phyloP scores from a whole-genome alignment of 2,113 vertebrate species.

The Eurypyga helias region DNA sequence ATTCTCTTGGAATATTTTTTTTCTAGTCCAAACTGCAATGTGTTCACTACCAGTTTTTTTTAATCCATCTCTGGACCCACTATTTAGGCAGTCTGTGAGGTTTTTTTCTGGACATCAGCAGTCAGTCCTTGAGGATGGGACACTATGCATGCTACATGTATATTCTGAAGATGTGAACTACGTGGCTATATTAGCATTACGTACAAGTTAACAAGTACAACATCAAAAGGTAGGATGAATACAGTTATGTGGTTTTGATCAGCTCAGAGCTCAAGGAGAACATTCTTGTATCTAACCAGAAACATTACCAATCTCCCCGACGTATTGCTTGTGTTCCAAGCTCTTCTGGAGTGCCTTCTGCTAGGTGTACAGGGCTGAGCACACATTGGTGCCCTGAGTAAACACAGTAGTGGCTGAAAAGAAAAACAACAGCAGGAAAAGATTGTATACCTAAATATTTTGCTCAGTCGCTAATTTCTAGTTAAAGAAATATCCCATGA shows the following conservation, averaged over 20 bases:
- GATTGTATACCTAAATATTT: not conserved
- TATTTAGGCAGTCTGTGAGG: not conserved
- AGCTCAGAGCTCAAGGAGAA: not conserved
- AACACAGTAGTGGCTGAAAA: not conserved
- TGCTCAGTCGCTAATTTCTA: not conserved
- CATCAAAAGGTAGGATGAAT: not conserved
- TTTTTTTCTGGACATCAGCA: not conserved
- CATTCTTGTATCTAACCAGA: not conserved
- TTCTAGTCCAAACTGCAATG: not conserved
- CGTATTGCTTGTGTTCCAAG: not conserved
- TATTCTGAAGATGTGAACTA: not conserved
- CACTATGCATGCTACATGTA: not conserved
- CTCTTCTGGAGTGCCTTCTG: not conserved
- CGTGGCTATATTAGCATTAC: not conserved
- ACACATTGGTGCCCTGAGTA: not conserved
- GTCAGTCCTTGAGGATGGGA: not conserved
- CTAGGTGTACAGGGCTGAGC: not conserved
- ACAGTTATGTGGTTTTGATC: not conserved
- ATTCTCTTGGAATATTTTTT: not conserved
- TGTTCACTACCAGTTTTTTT: not conserved
- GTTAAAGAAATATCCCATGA: not conserved
- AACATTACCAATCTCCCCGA: not conserved
- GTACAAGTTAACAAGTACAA: not conserved
- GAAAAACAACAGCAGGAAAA: not conserved
- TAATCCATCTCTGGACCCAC: not conserved